Evolutionary conservation across 2,797 vertebrate species (phyloP).

Genomic region (Pelochelys cantorii): DNA sequence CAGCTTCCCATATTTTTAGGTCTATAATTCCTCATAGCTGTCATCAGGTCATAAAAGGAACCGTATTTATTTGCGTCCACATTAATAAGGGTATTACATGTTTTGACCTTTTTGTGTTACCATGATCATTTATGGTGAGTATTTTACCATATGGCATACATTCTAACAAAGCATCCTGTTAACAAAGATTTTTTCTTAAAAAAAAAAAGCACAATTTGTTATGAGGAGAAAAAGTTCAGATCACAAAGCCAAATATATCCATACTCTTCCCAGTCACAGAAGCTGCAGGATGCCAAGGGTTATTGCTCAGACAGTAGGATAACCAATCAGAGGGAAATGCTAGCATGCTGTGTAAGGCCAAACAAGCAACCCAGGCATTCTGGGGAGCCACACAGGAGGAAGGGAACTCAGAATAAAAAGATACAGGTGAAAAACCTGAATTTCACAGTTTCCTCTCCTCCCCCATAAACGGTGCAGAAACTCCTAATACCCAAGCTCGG

Average conservation of each 20-base stretch:
- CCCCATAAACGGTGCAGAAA: accelerated
- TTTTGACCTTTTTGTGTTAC: neutral
- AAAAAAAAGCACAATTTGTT: slow-evolving; percentile 17
- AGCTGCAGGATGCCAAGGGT: neutral
- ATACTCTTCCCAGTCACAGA: neutral
- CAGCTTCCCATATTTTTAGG: neutral
- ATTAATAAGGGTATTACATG: neutral
- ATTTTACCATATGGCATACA: slow-evolving; percentile 1
- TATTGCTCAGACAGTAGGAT: accelerated
- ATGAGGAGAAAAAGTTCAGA: neutral
- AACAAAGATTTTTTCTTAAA: neutral
- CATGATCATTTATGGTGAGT: slow-evolving; percentile 11
- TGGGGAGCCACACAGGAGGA: neutral
- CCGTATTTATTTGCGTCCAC: neutral
- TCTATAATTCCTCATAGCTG: neutral
- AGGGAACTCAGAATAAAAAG: neutral
- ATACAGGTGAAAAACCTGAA: no score
- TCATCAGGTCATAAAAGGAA: neutral
- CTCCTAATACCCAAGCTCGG: neutral
- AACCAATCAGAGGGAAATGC: neutral
- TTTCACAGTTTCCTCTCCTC: neutral
- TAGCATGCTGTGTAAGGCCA: accelerated
- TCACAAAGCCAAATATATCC: neutral
- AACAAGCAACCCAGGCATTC: accelerated
- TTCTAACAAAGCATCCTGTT: slow-evolving; percentile 17